These are phyloP conservation scores for Bombus pyrosoma DNA, from an alignment of 1,140 invertebrate genomes.

Conservation along the genomic window DNA sequence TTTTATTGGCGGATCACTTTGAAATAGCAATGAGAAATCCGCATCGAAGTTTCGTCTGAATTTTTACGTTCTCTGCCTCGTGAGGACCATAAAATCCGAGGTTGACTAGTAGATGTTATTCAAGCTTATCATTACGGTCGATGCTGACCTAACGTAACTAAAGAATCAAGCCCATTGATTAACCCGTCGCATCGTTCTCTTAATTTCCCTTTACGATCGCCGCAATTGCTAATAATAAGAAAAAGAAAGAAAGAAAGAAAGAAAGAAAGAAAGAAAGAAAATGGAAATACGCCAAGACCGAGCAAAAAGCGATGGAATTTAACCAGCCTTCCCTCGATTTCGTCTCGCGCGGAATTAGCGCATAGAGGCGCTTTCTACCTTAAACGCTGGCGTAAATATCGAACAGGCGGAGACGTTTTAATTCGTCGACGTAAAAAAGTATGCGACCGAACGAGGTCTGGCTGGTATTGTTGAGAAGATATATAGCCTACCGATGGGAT, in stretches of 20 bases:
- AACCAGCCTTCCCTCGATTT: background rate
- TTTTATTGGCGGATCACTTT: too few relatives aligned
- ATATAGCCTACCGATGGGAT: slow-evolving; percentile 44
- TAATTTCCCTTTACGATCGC: background rate
- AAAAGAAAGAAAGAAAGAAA: too few relatives aligned
- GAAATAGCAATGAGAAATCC: background rate
- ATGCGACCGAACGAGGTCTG: too few relatives aligned
- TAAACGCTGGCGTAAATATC: slow-evolving; percentile 30
- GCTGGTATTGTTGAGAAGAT: slow-evolving; percentile 43
- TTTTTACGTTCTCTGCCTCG: too few relatives aligned
- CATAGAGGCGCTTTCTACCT: slow-evolving; percentile 27
- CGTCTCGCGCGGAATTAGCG: slow-evolving; percentile 6
- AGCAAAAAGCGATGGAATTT: too few relatives aligned
- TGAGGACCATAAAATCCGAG: background rate
- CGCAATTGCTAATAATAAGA: background rate
- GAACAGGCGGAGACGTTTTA: background rate
- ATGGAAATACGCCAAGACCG: too few relatives aligned
- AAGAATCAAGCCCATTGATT: background rate
- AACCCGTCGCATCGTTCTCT: slow-evolving; percentile 1
- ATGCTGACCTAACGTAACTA: slow-evolving; percentile 21
- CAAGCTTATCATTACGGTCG: slow-evolving; percentile 13
- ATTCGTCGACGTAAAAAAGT: slow-evolving; percentile 39
- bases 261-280: too few relatives aligned
- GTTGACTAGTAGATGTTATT: background rate
- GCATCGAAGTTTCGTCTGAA: too few relatives aligned